Conservation (phyloP, 2,888 invertebrate species). For the Eulithis testata region DNA sequence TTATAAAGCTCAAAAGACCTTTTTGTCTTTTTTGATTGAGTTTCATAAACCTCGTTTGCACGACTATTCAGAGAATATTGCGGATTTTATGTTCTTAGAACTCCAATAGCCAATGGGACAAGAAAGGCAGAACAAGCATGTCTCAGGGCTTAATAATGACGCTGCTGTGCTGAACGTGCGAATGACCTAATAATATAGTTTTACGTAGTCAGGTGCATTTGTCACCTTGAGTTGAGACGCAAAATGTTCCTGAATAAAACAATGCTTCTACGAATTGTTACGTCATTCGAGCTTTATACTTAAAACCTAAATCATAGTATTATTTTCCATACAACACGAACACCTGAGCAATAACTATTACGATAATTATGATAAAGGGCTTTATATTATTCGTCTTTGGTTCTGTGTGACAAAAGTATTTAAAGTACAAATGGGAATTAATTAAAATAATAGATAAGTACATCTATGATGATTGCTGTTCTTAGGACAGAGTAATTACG, state of each 20-base stretch:
- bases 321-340: too few species aligned
- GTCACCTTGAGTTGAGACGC: constrained; percentile 21
- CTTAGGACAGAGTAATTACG: too few species aligned
- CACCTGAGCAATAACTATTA: too few species aligned
- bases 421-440: too few species aligned
- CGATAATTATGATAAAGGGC: too few species aligned
- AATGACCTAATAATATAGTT: constrained; percentile 32
- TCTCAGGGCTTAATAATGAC: constrained; percentile 16
- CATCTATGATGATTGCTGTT: too few species aligned
- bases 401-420: too few species aligned
- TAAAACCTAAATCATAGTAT: too few species aligned
- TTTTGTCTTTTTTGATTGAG: constrained; percentile 2
- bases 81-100: background rate
- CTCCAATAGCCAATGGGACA: constrained; percentile 7
- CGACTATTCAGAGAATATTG: background rate
- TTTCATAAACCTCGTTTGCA: background rate
- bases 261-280: constrained; percentile 8
- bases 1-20: background rate
- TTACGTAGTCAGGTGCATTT: constrained; percentile 27
- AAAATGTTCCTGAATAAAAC: constrained; percentile 15
- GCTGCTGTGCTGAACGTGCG: constrained; percentile 13
- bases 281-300: too few species aligned
- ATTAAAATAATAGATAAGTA: too few species aligned
- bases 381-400: too few species aligned
- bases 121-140: constrained; percentile 1